Percentiles rank a stretch among this genome's conserved stretches.
phyloP scores from a whole-genome alignment of 1,140 invertebrate genomes.

The Hestina assimilis region DNA sequence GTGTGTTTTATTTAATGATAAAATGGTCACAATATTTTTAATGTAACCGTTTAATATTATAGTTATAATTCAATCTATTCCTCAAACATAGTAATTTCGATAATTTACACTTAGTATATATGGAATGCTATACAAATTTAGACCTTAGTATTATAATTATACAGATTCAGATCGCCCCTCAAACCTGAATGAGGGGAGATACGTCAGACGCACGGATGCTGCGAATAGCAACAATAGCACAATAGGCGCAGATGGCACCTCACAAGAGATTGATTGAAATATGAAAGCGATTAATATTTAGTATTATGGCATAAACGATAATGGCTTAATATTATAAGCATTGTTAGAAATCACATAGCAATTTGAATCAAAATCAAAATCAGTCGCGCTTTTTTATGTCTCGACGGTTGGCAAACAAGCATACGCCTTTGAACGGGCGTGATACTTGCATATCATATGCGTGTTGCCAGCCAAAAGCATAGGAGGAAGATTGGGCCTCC shows the following conservation, averaged over 20 bases:
- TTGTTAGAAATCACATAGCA: no score
- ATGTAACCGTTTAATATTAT: no score
- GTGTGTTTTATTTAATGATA: no score
- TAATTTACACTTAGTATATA: not conserved
- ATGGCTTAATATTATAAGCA: conserved; percentile 5
- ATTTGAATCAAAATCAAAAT: no score
- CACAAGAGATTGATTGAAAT: conserved; percentile 36
- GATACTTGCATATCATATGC: no score
- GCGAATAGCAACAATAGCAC: conserved; percentile 20
- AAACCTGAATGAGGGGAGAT: not conserved
- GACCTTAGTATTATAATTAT: not conserved
- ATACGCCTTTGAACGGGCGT: no score
- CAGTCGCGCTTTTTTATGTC: no score
- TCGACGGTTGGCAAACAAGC: no score
- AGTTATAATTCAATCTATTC: not conserved
- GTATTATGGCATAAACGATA: conserved; percentile 11
- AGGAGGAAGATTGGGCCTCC: no score
- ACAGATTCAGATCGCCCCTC: conserved; percentile 1
- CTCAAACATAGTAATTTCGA: not conserved
- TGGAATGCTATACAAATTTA: conserved; percentile 3
- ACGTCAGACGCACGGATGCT: conserved; percentile 22
- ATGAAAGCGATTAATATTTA: conserved; percentile 30
- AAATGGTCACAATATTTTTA: no score
- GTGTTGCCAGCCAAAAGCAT: no score
- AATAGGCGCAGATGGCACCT: conserved; percentile 31